Evolutionary conservation across 2,113 vertebrate genomes (phyloP).

Genomic region (Tragulus kanchil): DNA sequence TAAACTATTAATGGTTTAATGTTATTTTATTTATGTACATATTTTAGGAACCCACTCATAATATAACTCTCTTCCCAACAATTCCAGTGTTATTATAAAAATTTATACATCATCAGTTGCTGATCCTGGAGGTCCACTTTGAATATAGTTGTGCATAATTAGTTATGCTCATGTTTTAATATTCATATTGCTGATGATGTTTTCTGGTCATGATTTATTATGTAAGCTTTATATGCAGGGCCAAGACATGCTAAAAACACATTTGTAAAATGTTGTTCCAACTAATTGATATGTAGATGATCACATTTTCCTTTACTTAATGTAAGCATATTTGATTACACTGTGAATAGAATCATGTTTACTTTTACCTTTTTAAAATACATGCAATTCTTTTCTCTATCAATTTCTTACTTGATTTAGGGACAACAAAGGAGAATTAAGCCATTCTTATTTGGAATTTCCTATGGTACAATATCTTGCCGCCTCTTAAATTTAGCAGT

Average conservation of each 20-base stretch:
- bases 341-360: constrained; percentile 28
- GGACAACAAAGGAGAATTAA: neutral
- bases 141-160: neutral
- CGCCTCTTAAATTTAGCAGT: neutral
- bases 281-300: constrained; percentile 55
- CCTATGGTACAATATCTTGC: neutral
- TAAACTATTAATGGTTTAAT: neutral
- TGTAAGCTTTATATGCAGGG: neutral
- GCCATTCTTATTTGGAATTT: neutral
- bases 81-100: neutral
- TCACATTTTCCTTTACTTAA: constrained; percentile 39
- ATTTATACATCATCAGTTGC: neutral
- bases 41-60: neutral
- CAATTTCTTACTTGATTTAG: constrained; percentile 3
- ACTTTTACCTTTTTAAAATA: neutral
- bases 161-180: constrained; percentile 57
- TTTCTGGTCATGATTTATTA: constrained; percentile 68
- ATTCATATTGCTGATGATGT: constrained; percentile 21
- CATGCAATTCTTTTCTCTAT: neutral
- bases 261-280: constrained; percentile 46
- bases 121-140: neutral
- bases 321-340: constrained; percentile 20
- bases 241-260: constrained; percentile 29
- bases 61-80: neutral
- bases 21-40: neutral